Evolutionary conservation across 2,888 invertebrate genomes (phyloP), one percentile per base, ranked within the genome.

Genomic region (Ctenicera cuprea): DNA sequence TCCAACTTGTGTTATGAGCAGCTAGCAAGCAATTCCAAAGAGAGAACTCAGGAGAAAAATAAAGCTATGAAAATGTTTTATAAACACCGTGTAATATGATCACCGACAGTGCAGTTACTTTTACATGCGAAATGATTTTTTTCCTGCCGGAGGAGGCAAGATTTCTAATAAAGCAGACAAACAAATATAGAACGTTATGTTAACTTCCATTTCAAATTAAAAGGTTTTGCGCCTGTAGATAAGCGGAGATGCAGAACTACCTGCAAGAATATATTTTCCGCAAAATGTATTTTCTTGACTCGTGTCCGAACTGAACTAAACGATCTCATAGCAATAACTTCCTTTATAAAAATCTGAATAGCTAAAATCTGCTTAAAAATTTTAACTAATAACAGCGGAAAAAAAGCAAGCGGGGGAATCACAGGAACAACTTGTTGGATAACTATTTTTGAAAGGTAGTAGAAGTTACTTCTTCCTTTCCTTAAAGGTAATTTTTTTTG

Each of bases 1-100:
- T 78, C 78, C 78, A 76, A 78, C 75, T 80, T 78, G 79, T 78
- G 80, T 82, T 80, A 80, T 80, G 81, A 80, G 77, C 80, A 79
- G 77, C 76, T 74, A 76, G 71, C 76, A 80, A 76, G 71, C 76
- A 80, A 80, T 80, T 77, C 78, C 75, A 78, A 76, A 73, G 73
- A 73, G 69, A 74, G 71, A 73, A 74, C 74, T 66, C 76, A 71
- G 72, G 78, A 79, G 73, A 74, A 78, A 77, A 77, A 75, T 75
- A 73, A 72, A 71, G 74, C 67, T 71, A 72, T 64, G 75, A 76
- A 79, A 77, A 74, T 77, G 74, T 78, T 75, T 78, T 76, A 78
- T 78, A 79, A 77, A 79, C 80, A 78, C 75, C 71, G 71, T 75
- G 75, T 73, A 78, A 75, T 78, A 75, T 77, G 75, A 75, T 74